Base-by-base conservation (phyloP, 2,888 invertebrate species). In the Stramonita haemastoma region DNA sequence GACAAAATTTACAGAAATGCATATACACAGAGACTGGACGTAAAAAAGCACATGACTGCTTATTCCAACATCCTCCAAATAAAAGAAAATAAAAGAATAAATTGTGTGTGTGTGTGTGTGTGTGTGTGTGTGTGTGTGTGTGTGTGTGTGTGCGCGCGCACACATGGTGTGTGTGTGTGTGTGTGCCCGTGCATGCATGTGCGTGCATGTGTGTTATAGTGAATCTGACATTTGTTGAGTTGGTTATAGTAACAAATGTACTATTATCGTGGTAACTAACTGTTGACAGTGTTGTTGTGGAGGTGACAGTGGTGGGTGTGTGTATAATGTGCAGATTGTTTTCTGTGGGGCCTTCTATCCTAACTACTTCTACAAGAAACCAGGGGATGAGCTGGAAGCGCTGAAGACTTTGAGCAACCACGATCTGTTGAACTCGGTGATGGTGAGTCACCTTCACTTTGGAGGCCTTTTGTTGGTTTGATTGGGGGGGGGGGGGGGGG, bases 281-380 rank as follows among this genome's bases (percentile, higher is more conserved):
- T 46, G 46, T 5, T 46, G 46, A 46, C 46, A 46, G 46, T 46
- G 8, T 46, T 46, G 46, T 46, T 5, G 46, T 46, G 46, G 46
- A 46, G 46, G 46, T 46, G 8, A 46, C 34, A 11, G 32, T 17
- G 5, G 34, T 90, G 2, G 46, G 46, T 46, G 46, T 46, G 2
- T 2, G 2, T 46, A 8, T 46, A 8, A 46, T 8, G 46, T 93
- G 13, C 95, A 98, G 97, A 95, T 98, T 77, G 97, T 97, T n/a
- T 96, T 98, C 70, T 97, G 98, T 90, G 98, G 98, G 2, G 98
- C 99, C 1, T 98, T 98, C 96, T 99, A 98, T 96, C 99, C 99
- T 0, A 97, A 99, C 96, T 99, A 98, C 96, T 99, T 98, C 96
- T 96, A 97, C 34, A 97, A 97, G 66, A 97, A 97, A 87, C 96